These are phyloP conservation scores for Harmothoe impar DNA, from an alignment of 2,888 invertebrate genomes.

Conservation along the genomic window DNA sequence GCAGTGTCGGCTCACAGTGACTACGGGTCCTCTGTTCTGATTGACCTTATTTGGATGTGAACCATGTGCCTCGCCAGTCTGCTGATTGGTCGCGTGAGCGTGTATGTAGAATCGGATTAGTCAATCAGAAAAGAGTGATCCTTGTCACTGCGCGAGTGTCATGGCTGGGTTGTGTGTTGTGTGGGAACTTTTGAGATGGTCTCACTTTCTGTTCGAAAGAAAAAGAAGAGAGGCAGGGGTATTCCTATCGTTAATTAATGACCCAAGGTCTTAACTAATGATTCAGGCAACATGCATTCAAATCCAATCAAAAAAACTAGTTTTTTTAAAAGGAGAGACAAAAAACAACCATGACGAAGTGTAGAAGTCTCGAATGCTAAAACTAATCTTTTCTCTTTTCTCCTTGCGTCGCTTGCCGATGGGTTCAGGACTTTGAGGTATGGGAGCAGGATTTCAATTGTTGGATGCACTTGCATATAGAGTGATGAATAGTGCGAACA, in stretches of 20 bases:
- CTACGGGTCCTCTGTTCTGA: conserved; percentile 54
- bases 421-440: conserved; percentile 92
- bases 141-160: conserved; percentile 39
- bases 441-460: conserved; percentile 72
- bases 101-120: conserved; percentile 18
- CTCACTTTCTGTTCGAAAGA: conserved; percentile 63
- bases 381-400: conserved; percentile 65
- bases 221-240: conserved; percentile 43
- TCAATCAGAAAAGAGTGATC: conserved; percentile 51
- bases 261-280: neutral
- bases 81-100: conserved; percentile 20
- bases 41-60: conserved; percentile 2
- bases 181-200: conserved; percentile 73
- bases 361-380: conserved; percentile 58
- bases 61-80: conserved; percentile 14
- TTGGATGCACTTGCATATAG: conserved; percentile 60
- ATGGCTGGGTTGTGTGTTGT: conserved; percentile 61
- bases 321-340: conserved; percentile 31
- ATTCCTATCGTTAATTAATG: neutral
- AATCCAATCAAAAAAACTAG: conserved; percentile 43
- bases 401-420: conserved; percentile 63
- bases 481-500: conserved; percentile 52
- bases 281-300: conserved; percentile 60
- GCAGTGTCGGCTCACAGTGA: conserved; percentile 58
- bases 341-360: conserved; percentile 53